A percentile compares a stretch with the other conserved stretches of the same genome.
Evolutionary conservation across 2,113 vertebrate genomes (phyloP).

Genomic region (Ailurus styani): DNA sequence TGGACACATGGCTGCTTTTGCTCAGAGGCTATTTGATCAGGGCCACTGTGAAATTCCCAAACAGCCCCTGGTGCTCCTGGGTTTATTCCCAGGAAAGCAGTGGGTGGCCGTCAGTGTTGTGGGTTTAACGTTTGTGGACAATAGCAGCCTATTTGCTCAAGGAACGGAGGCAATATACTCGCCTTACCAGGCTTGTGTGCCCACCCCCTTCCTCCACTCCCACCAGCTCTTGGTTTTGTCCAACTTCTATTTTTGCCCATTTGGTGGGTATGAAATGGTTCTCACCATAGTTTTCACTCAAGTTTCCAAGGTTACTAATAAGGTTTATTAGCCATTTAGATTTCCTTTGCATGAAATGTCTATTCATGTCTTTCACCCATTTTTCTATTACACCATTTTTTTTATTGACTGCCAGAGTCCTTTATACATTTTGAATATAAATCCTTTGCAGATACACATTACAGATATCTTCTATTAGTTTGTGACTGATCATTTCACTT

Average conservation of each 20-base stretch:
- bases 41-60: background rate
- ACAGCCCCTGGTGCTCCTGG: too few species aligned
- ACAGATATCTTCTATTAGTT: background rate
- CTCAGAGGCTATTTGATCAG: background rate
- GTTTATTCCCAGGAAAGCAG: background rate
- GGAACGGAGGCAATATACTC: accelerated
- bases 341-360: background rate
- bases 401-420: background rate
- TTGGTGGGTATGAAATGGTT: background rate
- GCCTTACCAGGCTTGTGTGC: accelerated
- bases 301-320: background rate
- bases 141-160: background rate
- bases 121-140: background rate
- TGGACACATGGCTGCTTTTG: accelerated
- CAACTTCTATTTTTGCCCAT: background rate
- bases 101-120: too few species aligned
- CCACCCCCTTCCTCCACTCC: background rate
- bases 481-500: background rate
- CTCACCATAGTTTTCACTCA: background rate
- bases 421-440: background rate
- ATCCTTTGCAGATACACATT: background rate
- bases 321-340: background rate
- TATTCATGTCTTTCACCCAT: background rate
- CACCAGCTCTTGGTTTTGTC: background rate
- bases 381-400: background rate